Evolutionary conservation across 2,888 invertebrate genomes (phyloP), one percentile per base, ranked within the genome.

Genomic region (Theodoxus fluviatilis): DNA sequence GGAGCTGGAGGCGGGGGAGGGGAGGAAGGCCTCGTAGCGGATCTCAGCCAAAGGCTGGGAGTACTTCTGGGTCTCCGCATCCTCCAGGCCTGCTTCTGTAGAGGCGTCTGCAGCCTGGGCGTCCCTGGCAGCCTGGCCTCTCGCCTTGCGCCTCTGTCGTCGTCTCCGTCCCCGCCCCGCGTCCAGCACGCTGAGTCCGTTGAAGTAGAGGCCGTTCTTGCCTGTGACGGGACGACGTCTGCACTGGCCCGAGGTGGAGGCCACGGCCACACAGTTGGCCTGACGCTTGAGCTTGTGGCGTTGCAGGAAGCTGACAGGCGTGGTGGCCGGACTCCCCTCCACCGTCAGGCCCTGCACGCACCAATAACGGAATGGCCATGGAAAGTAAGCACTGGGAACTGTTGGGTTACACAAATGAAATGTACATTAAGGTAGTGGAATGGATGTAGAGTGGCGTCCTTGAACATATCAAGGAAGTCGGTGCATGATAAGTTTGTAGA

Each of bases 11-110:
- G 49, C 69, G 9, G 79, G 76, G 63, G 73, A 70, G 33, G 78
- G 78, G 40, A 75, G 74, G 25, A 71, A 43, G 6, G 79, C 75
- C 33, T 80, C 76, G 28, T 76, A 77, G 22, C 71, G 57, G 3
- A 80, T 43, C 38, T 74, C 74, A 9, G 71, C n/a, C n/a, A n/a
- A n/a, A n/a, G n/a, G 70, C 35, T 67, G 59, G 4, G 64, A 49
- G 40, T 66, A 52, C 43, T 7, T 55, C 47, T 18, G 59, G 28
- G 33, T 47, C 28, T 57, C 63, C 31, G 43, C 63, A 7, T 47
- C 55, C 31, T 70, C 69, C 40, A 38, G 65, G 12, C 35, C 25
- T 0, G 38, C 38, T 22, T 37, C 40, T 40, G 35, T n/a, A n/a
- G n/a, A n/a, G n/a, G n/a, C n/a, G n/a, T n/a, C n/a, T n/a, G n/a